phyloP scores from a whole-genome alignment of 37 sponge, comb jelly and placozoan species.

The Spongia lamella region DNA sequence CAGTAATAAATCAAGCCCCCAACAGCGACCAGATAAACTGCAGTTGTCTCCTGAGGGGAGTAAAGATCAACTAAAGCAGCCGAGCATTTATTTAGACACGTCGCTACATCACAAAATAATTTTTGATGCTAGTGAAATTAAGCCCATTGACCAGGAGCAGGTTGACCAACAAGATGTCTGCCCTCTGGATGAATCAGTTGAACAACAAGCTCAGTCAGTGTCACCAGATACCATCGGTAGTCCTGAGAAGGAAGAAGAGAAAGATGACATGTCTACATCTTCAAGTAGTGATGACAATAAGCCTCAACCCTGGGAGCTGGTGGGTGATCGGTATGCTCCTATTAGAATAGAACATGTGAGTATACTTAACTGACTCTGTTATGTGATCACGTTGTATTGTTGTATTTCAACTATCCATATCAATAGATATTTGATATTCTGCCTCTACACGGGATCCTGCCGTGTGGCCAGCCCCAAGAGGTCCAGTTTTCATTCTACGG shows the following conservation, averaged over 20 bases:
- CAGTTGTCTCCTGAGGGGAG: no score
- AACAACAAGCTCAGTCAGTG: background rate
- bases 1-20: no score
- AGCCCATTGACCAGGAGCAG: background rate
- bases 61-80: no score
- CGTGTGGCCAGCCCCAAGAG: slow-evolving; percentile 73
- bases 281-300: background rate
- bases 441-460: slow-evolving; percentile 83
- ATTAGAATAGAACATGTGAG: slow-evolving; percentile 70
- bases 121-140: no score
- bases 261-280: no score
- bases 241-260: background rate
- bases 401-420: background rate
- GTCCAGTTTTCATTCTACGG: slow-evolving; percentile 94
- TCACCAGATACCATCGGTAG: no score
- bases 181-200: background rate
- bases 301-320: slow-evolving; percentile 32
- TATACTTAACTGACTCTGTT: background rate
- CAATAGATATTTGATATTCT: slow-evolving; percentile 95
- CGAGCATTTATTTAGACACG: no score
- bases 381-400: background rate
- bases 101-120: no score
- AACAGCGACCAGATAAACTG: no score
- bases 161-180: background rate
- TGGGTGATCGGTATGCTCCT: slow-evolving; percentile 51